Base-by-base conservation (phyloP, 2,888 invertebrate species). In the Dynastes tityus region DNA sequence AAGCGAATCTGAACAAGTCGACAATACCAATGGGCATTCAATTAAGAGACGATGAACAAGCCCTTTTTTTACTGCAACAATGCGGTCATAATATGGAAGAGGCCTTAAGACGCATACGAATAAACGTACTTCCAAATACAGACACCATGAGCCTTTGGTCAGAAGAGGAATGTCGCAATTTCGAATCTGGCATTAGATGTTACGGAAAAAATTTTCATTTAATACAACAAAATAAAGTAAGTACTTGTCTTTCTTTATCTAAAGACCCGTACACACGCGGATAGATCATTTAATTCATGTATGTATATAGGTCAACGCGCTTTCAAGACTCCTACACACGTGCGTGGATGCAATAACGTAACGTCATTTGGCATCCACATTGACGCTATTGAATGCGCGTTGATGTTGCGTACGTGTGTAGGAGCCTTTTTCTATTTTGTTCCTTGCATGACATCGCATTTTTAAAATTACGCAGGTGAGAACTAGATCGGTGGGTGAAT, bases 161-260 rank as follows among this genome's bases (percentile, higher is more conserved):
- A 1, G 98, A 98, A 88, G 98, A 98, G 86, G 99, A 99, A 87
- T 98, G 98, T 89, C 92, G 96, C 77, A 97, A 97, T 88, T 99
- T 99, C 89, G 99, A 99, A 91, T 95, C 95, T 85, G 99, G 98
- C 55, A 92, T 99, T 8, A 93, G 97, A 86, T 93, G 94, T 79
- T 97, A 96, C 86, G 98, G 98, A 45, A 99, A 99, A 90, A 97
- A 99, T 89, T 99, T 99, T 88, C 95, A 97, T 87, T 91, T 95
- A 82, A 98, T 99, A 86, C 95, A 97, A 85, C 96, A 96, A 87
- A 94, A 97, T 86, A 98, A 97, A 92, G 98, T 93, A 85, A 83
- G 61, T 63, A 37, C 63, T 37, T 37, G 32, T 37, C 5, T 51
- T 51, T 80, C 75, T 8, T 8, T 11, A 45, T 45, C 8, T 45